Evolutionary conservation across 2,888 invertebrate genomes (phyloP).

Genomic region (Leptogaster cylindrica): DNA sequence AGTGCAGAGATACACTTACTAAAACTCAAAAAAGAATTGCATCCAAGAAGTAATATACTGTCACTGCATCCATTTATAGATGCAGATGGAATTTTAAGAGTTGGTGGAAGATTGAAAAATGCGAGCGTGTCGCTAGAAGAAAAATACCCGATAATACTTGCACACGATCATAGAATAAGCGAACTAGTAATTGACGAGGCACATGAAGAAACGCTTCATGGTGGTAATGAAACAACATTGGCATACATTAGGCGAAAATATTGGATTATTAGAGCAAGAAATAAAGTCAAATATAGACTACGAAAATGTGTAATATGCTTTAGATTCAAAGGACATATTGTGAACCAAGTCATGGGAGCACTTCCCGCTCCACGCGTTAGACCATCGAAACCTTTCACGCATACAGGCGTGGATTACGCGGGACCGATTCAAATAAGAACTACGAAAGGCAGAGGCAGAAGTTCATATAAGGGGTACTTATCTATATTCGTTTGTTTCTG

Average conservation of each 20-base stretch:
- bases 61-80: not conserved
- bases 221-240: conserved; percentile 8
- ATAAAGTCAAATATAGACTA: not conserved
- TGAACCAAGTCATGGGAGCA: too few relatives aligned
- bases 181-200: conserved; percentile 7
- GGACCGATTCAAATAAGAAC: too few relatives aligned
- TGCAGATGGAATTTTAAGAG: not conserved
- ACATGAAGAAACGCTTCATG: conserved; percentile 34
- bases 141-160: conserved; percentile 1
- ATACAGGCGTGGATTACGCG: too few relatives aligned
- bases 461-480: too few relatives aligned
- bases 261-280: conserved; percentile 23
- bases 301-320: not conserved
- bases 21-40: not conserved
- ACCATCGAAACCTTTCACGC: not conserved
- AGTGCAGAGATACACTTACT: not conserved
- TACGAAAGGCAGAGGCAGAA: too few relatives aligned
- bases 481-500: too few relatives aligned
- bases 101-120: too few relatives aligned
- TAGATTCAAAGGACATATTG: too few relatives aligned
- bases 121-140: not conserved
- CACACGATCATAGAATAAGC: conserved; percentile 21
- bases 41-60: not conserved
- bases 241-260: not conserved
- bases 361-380: not conserved